phyloP scores from a whole-genome alignment of 2,888 invertebrate species.

The Hypsopygia costalis region DNA sequence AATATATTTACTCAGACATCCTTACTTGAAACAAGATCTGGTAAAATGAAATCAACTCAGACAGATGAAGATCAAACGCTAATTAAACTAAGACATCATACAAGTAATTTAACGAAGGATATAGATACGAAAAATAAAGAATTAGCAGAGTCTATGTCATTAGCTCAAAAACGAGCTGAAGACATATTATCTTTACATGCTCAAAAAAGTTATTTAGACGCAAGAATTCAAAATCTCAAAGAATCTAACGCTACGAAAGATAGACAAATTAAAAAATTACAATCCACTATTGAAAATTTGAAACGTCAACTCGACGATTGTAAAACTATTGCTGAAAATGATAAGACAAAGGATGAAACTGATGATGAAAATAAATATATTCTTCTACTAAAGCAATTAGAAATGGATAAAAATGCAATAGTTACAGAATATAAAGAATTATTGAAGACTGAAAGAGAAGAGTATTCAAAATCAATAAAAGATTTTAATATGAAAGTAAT shows the following conservation, averaged over 20 bases:
- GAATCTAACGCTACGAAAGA: slow-evolving; percentile 50
- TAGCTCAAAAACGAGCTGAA: slow-evolving; percentile 53
- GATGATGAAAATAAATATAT: slow-evolving; percentile 66
- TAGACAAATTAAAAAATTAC: slow-evolving; percentile 35
- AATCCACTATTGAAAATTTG: slow-evolving; percentile 34
- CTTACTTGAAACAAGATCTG: slow-evolving; percentile 17
- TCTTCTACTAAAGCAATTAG: slow-evolving; percentile 52
- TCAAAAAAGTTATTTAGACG: slow-evolving; percentile 51
- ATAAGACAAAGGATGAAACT: slow-evolving; percentile 39
- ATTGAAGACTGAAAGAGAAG: slow-evolving; percentile 71
- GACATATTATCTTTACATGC: slow-evolving; percentile 50
- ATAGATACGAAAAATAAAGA: slow-evolving; percentile 45
- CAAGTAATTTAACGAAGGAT: slow-evolving; percentile 33
- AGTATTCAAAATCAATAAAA: slow-evolving; percentile 54
- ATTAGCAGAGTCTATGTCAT: slow-evolving; percentile 45
- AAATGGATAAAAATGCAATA: slow-evolving; percentile 60
- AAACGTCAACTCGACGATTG: slow-evolving; percentile 38
- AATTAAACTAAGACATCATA: slow-evolving; percentile 27
- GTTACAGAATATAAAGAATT: slow-evolving; percentile 74
- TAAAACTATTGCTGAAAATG: slow-evolving; percentile 35
- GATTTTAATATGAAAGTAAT: slow-evolving; percentile 48
- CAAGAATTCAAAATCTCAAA: slow-evolving; percentile 44
- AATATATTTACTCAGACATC: slow-evolving; percentile 42
- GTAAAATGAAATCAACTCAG: slow-evolving; percentile 38
- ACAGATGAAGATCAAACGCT: slow-evolving; percentile 39